A percentile compares a stretch with the other conserved stretches of the same genome.
These are phyloP conservation scores for Chrosomus eos DNA, from an alignment of 2,797 vertebrate species.

Conservation along the genomic window DNA sequence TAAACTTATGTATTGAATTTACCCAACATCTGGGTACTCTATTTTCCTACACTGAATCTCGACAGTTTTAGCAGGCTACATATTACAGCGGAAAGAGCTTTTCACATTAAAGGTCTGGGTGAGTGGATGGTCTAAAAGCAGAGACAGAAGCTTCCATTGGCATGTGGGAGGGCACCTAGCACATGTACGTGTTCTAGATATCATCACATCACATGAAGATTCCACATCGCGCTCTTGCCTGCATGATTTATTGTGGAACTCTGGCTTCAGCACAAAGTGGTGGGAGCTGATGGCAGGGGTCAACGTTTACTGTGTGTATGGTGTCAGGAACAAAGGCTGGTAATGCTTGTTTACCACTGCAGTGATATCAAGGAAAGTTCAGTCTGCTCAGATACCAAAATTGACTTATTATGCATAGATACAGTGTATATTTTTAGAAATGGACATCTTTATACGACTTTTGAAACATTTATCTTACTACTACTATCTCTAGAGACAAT, in stretches of 20 bases:
- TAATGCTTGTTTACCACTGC: conserved; percentile 19
- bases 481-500: neutral
- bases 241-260: conserved; percentile 42
- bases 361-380: neutral
- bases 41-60: conserved; percentile 59
- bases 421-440: neutral
- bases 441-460: neutral
- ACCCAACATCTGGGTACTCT: conserved; percentile 47
- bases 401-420: neutral
- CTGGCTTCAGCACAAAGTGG: conserved; percentile 45
- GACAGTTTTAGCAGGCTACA: conserved; percentile 60
- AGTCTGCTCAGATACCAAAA: neutral
- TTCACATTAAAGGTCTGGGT: conserved; percentile 73
- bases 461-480: neutral
- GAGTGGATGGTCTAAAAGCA: conserved; percentile 67
- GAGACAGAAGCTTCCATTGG: conserved; percentile 54
- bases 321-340: conserved; percentile 22
- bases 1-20: neutral
- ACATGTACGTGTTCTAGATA: conserved; percentile 68
- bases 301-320: conserved; percentile 23
- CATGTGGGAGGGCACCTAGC: conserved; percentile 59
- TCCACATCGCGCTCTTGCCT: conserved; percentile 61
- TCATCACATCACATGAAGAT: conserved; percentile 75
- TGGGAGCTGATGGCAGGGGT: conserved; percentile 20
- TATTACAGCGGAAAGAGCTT: conserved; percentile 68